Evolutionary conservation across 1,140 invertebrate genomes (phyloP).

Genomic region (Cyclargus thomasi): DNA sequence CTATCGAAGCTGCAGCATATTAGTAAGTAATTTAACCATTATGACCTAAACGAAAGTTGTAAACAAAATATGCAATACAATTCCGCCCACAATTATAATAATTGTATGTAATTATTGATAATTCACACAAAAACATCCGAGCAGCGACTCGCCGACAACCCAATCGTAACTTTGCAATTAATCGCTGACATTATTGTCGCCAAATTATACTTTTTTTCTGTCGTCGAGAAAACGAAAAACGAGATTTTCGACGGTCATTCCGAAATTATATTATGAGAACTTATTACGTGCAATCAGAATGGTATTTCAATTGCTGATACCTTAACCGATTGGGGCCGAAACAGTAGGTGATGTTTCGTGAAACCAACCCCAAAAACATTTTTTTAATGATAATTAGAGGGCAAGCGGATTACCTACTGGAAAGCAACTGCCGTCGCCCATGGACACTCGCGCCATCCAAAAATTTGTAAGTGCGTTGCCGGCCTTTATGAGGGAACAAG

Average conservation of each 20-base stretch:
- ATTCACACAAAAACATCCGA: neutral
- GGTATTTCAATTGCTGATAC: neutral
- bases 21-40: neutral
- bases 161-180: neutral
- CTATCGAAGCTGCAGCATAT: too few species aligned
- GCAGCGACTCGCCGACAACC: neutral
- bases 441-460: too few species aligned
- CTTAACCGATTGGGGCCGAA: neutral
- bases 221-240: neutral
- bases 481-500: too few species aligned
- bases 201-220: neutral
- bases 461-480: too few species aligned
- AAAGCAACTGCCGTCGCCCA: too few species aligned
- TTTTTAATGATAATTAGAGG: too few species aligned
- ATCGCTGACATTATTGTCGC: neutral
- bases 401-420: too few species aligned
- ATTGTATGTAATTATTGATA: constrained; percentile 4
- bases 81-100: neutral
- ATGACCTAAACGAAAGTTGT: neutral
- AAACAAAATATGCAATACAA: neutral
- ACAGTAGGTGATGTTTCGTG: too few species aligned
- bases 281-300: neutral
- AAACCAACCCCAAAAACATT: neutral
- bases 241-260: neutral
- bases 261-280: constrained; percentile 3